Percentiles rank a stretch among this genome's conserved stretches.
phyloP scores from a whole-genome alignment of 1,140 invertebrate genomes.

The Drosophila virilis region DNA sequence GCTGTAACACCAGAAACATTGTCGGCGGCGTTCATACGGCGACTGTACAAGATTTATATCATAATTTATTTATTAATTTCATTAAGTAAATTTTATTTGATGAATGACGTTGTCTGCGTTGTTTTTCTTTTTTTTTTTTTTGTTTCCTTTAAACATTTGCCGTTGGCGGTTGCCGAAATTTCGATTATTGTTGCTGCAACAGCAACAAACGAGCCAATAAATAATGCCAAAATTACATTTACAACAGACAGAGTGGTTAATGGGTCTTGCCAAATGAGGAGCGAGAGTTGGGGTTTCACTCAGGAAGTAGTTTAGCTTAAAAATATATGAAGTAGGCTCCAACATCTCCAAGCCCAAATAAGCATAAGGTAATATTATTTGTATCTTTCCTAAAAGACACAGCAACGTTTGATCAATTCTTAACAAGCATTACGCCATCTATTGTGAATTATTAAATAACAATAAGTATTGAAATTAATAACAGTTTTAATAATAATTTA shows the following conservation, averaged over 20 bases:
- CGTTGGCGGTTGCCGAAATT: conserved; percentile 50
- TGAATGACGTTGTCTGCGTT: conserved; percentile 71
- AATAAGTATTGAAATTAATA: conserved; percentile 45
- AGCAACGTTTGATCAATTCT: background rate
- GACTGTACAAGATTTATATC: conserved; percentile 76
- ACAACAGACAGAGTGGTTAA: conserved; percentile 40
- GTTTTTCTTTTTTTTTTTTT: conserved; percentile 42
- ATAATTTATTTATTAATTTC: conserved; percentile 83
- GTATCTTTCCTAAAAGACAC: too few species aligned
- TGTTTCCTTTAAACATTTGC: conserved; percentile 44
- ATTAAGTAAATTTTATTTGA: conserved; percentile 81
- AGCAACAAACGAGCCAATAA: conserved; percentile 53
- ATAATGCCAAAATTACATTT: conserved; percentile 52
- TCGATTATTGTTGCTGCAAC: conserved; percentile 59
- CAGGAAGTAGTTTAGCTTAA: conserved; percentile 6
- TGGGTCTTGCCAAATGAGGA: conserved; percentile 16
- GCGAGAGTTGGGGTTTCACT: background rate
- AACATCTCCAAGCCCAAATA: background rate
- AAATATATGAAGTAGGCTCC: background rate
- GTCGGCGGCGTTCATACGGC: conserved; percentile 37
- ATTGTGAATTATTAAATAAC: conserved; percentile 32
- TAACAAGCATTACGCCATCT: conserved; percentile 5
- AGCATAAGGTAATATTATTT: too few species aligned
- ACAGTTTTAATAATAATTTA: conserved; percentile 60
- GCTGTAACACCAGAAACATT: conserved; percentile 45